Conservation (phyloP, 2,113 vertebrate species). For the Lophochroa leadbeateri region DNA sequence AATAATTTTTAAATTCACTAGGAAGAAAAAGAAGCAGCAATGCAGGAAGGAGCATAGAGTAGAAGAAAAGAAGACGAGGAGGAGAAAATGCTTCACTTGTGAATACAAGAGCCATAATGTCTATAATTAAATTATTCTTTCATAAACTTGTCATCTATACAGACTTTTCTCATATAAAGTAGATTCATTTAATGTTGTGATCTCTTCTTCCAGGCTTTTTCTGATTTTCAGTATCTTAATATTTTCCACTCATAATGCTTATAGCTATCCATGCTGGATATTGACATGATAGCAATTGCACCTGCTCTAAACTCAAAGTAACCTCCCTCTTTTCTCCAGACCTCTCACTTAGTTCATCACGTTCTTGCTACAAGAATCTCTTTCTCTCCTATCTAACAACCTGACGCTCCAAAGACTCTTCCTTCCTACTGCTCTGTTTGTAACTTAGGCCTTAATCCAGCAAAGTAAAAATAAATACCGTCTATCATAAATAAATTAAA, state of each 20-base stretch:
- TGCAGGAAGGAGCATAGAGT: neutral
- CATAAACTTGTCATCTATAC: neutral
- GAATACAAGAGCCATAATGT: neutral
- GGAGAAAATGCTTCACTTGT: neutral
- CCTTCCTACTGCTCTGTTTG: neutral
- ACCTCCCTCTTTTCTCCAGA: neutral
- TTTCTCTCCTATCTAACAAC: neutral
- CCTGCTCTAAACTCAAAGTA: neutral
- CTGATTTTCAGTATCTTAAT: neutral
- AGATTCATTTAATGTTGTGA: neutral
- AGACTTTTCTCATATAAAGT: neutral
- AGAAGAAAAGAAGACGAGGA: neutral
- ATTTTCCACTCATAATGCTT: neutral
- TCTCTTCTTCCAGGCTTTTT: neutral
- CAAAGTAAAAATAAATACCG: neutral
- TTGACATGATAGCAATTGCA: neutral
- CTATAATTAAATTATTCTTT: neutral
- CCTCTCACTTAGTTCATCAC: neutral
- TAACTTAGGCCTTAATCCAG: neutral
- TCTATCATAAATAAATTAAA: neutral
- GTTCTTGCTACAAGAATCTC: neutral
- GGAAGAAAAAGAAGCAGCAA: neutral
- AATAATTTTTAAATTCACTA: neutral
- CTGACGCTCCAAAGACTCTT: neutral
- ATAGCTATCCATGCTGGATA: neutral